Percentiles rank a stretch among this genome's conserved stretches.
phyloP scores from a whole-genome alignment of 2,797 vertebrate genomes.

The Lepilemur septentrionalis region DNA sequence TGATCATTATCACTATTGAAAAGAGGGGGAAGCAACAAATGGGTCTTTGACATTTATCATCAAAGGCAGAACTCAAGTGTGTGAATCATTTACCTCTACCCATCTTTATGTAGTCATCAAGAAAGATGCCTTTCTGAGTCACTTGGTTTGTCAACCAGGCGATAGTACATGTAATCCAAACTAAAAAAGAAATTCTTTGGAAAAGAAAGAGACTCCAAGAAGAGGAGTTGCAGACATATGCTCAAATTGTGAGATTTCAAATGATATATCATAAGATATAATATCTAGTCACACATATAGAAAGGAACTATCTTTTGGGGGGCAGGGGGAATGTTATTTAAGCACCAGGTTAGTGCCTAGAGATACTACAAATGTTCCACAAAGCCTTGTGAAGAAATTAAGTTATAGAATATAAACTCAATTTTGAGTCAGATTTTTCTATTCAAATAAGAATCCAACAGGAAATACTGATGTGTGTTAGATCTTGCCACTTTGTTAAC shows the following conservation, averaged over 20 bases:
- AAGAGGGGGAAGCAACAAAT: not conserved
- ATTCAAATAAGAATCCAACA: slow-evolving; percentile 19
- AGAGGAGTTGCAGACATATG: slow-evolving; percentile 48
- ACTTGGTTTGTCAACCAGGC: slow-evolving; percentile 27
- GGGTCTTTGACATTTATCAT: slow-evolving; percentile 34
- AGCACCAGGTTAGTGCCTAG: not conserved
- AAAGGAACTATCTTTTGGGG: slow-evolving; percentile 30
- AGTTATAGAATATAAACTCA: not conserved
- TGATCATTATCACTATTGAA: not conserved
- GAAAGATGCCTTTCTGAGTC: slow-evolving; percentile 14
- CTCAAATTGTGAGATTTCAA: slow-evolving; percentile 57
- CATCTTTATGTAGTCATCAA: slow-evolving; percentile 36
- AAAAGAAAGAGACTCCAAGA: slow-evolving; percentile 53
- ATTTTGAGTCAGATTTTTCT: not conserved
- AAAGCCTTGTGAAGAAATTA: slow-evolving; percentile 18
- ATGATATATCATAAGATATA: slow-evolving; percentile 43
- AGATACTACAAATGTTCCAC: slow-evolving; percentile 29
- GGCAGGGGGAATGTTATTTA: not conserved
- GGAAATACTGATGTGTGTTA: not conserved
- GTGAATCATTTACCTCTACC: slow-evolving; percentile 19
- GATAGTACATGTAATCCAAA: slow-evolving; percentile 44
- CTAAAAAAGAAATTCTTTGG: slow-evolving; percentile 43
- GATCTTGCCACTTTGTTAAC: not conserved
- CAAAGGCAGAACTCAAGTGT: not conserved
- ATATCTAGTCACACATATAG: slow-evolving; percentile 59